Conservation (phyloP, 2,797 vertebrate species). For the Orestias chungarensis region DNA sequence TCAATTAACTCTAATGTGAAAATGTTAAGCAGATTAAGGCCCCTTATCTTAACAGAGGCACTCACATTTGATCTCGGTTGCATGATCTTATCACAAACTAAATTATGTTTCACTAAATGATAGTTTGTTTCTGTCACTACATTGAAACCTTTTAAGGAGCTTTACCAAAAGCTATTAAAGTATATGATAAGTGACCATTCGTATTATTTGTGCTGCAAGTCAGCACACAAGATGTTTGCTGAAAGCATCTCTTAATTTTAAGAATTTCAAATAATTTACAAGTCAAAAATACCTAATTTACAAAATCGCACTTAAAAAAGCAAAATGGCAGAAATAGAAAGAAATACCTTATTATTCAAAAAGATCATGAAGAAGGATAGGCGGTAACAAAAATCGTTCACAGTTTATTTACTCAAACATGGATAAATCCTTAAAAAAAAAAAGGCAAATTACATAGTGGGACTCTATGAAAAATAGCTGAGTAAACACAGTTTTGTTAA, state of each 20-base stretch:
- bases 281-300: no score
- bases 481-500: conserved; percentile 58
- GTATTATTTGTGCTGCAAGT: no score
- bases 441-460: neutral
- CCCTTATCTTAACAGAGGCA: neutral
- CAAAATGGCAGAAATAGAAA: neutral
- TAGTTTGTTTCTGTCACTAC: neutral
- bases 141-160: neutral
- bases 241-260: no score
- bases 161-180: neutral
- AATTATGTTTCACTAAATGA: neutral
- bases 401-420: conserved; percentile 8
- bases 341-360: conserved; percentile 32
- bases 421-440: neutral
- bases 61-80: neutral
- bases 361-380: conserved; percentile 27
- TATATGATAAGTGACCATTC: neutral
- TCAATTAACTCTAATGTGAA: neutral
- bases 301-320: no score
- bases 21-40: neutral
- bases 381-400: neutral
- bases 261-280: neutral
- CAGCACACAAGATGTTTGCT: no score
- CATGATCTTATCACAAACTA: neutral
- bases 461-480: neutral